Evolutionary conservation across 30 jellyfish, hydroid and myxozoan species (phyloP), one percentile per base, ranked within the genome.

Genomic region (Chironex yamaguchii): DNA sequence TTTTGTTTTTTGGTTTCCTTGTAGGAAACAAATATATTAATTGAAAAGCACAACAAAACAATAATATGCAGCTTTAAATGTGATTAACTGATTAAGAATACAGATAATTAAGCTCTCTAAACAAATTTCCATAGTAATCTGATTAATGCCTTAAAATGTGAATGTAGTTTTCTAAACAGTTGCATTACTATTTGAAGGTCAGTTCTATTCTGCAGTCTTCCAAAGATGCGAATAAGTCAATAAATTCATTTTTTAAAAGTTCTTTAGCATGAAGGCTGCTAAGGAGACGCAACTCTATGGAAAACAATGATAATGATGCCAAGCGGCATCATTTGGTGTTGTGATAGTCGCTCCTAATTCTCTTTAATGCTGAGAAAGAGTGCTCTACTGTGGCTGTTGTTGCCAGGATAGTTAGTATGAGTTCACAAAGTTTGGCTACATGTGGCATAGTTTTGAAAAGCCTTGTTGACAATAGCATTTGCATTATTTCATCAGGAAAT

Each of bases 401-500:
- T 0, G 88, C 77, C 36, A 69, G 79, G 58, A 76, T 67, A 1
- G 88, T 76, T 2, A 76, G 64, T 27, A 76, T 31, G 2, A 76
- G 65, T 52, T 76, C 34, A 29, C 78, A 76, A 30, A 76, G 88
- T 42, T 52, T 76, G 3, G 9, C 27, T 2, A 76, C 63, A 12
- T 76, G 77, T n/a, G 88, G 88, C 79, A 76, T 49, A 13, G 88
- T 49, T 76, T 28, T 26, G 26, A 28, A 50, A 23, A 76, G 6
- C 34, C 64, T 49, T 3, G 73, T 50, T 11, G 87, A 4, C 2
- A 36, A 22, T 4, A 74, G 4, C 78, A 48, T 74, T n/a, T n/a
- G n/a, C n/a, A n/a, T n/a, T 4, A 74, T 1, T 29, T 74, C 87
- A 25, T 28, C 36, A 11, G 64, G 88, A 13, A 76, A 76, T 13